Evolutionary conservation across 1,140 invertebrate genomes (phyloP).

Genomic region (Dysdera silvatica): DNA sequence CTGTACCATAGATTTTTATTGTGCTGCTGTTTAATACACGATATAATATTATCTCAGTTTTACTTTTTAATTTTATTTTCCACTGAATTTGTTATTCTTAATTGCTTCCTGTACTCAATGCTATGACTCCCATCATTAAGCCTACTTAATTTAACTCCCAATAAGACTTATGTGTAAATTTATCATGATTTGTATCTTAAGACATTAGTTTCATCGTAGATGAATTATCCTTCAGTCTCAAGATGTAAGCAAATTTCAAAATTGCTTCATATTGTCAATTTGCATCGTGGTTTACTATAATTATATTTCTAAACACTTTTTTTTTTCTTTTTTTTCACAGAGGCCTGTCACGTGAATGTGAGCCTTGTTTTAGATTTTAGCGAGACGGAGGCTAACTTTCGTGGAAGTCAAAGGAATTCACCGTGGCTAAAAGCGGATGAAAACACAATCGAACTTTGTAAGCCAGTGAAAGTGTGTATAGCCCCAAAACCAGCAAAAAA

Average conservation of each 20-base stretch:
- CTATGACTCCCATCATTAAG: too few relatives aligned
- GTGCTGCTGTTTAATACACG: too few relatives aligned
- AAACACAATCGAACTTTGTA: conserved; percentile 71
- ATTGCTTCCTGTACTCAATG: too few relatives aligned
- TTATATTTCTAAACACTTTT: background rate
- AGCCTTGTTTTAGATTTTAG: conserved; percentile 69
- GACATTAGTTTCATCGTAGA: too few relatives aligned
- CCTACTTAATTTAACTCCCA: too few relatives aligned
- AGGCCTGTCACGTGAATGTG: conserved; percentile 79
- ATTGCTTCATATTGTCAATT: background rate
- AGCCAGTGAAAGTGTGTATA: conserved; percentile 80
- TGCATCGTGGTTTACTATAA: background rate
- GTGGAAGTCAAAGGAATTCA: conserved; percentile 38
- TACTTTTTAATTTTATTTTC: too few relatives aligned
- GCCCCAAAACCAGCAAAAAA: conserved; percentile 78
- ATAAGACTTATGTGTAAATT: too few relatives aligned
- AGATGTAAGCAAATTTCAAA: background rate
- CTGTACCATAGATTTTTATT: too few relatives aligned
- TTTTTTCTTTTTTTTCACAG: conserved; percentile 50
- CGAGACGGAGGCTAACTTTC: conserved; percentile 51
- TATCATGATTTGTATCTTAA: too few relatives aligned
- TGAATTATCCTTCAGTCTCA: too few relatives aligned
- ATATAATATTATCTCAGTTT: too few relatives aligned
- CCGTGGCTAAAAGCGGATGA: conserved; percentile 48
- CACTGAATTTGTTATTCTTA: too few relatives aligned